Percentiles rank a stretch among this genome's conserved stretches.
Conservation (phyloP, 2,113 vertebrate genomes). For the Quiscalus mexicanus region DNA sequence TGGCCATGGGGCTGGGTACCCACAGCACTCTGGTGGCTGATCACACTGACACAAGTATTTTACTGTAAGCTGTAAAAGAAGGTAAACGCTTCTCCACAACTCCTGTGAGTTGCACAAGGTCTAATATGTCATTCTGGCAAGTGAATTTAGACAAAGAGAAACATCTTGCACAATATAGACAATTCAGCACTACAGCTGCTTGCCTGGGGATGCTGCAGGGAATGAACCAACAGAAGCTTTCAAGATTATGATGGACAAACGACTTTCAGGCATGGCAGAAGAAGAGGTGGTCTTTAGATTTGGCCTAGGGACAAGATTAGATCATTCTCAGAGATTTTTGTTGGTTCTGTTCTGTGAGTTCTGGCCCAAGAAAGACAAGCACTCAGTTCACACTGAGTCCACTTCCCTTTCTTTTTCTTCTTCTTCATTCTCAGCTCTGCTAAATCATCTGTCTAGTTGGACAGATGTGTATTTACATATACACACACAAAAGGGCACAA, state of each 20-base stretch:
- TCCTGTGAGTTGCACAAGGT: background rate
- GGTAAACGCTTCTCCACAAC: background rate
- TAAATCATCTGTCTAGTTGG: background rate
- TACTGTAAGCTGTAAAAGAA: background rate
- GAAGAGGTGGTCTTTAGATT: background rate
- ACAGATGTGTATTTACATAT: background rate
- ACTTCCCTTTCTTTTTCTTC: background rate
- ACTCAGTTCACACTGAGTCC: background rate
- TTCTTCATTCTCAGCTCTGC: background rate
- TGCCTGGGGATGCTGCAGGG: background rate
- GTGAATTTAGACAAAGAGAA: background rate
- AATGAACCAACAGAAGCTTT: background rate
- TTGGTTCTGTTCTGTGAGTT: background rate
- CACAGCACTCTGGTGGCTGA: background rate
- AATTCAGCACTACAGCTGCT: background rate
- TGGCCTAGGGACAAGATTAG: background rate
- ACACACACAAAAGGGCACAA: background rate
- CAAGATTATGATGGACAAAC: background rate
- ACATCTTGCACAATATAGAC: background rate
- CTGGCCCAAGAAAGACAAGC: background rate
- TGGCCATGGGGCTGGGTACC: background rate
- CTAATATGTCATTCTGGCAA: background rate
- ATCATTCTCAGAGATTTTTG: background rate
- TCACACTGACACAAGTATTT: background rate
- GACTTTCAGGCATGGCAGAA: fast-evolving